These are phyloP conservation scores for Mycogona germanica DNA, from an alignment of 2,888 invertebrate species.

Conservation along the genomic window DNA sequence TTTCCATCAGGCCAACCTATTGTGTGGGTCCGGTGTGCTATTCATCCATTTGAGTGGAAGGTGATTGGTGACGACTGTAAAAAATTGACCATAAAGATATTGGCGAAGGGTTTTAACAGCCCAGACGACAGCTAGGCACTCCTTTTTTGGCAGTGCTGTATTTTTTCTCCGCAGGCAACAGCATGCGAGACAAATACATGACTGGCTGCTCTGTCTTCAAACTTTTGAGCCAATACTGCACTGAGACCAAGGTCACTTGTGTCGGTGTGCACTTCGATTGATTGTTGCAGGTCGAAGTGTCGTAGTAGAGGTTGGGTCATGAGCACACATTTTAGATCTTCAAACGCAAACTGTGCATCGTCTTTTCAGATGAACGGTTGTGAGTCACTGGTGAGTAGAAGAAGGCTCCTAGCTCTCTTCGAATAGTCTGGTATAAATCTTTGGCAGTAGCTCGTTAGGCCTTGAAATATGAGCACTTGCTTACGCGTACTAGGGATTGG, in stretches of 20 bases:
- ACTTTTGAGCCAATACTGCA: background rate
- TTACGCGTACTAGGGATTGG: background rate
- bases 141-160: conserved; percentile 7
- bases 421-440: conserved; percentile 5
- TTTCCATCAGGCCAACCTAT: no score
- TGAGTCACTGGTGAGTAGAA: background rate
- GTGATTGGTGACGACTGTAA: background rate
- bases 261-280: conserved; percentile 2
- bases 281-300: background rate
- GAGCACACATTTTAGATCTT: background rate
- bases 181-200: background rate
- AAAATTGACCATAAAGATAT: background rate
- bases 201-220: background rate
- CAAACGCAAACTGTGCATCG: background rate
- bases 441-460: background rate
- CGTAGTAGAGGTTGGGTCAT: background rate
- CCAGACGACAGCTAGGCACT: background rate
- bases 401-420: background rate
- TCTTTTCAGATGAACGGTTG: background rate
- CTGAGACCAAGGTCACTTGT: conserved; percentile 6
- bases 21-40: no score
- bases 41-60: no score
- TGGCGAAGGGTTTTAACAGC: background rate
- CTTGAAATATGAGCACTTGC: conserved; percentile 5
- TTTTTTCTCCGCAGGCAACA: background rate